Conservation (phyloP, 37 sponge, comb jelly and placozoan genomes). For the Hexactinellida sp. region DNA sequence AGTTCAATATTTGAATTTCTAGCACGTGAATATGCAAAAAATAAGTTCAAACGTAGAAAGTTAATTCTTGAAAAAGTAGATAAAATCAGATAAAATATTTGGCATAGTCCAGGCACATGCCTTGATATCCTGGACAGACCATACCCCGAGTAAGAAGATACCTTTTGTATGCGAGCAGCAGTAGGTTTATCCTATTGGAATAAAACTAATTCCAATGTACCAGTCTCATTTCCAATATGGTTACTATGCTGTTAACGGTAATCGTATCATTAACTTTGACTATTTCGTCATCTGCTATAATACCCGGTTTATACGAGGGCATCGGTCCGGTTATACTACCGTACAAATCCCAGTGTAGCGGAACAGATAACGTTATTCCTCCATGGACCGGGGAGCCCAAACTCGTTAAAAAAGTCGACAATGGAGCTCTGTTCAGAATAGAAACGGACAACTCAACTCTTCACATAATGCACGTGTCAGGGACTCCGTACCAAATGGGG, state of each 20-base stretch:
- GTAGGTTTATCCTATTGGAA: neutral
- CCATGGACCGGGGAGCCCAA: slow-evolving; percentile 35
- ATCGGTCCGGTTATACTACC: neutral
- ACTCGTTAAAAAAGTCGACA: slow-evolving; percentile 21
- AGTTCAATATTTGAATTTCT: no score
- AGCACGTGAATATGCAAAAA: no score
- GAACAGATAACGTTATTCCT: slow-evolving; percentile 23
- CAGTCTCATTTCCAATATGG: neutral
- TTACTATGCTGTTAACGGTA: neutral
- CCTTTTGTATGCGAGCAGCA: neutral
- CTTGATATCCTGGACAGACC: neutral
- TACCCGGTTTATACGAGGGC: neutral
- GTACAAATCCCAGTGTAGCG: slow-evolving; percentile 18
- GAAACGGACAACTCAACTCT: neutral
- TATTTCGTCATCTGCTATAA: neutral
- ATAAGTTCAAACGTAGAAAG: no score
- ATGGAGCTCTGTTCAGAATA: slow-evolving; percentile 32
- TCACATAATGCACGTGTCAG: slow-evolving; percentile 36
- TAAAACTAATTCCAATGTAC: neutral
- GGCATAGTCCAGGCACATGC: neutral
- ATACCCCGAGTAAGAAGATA: neutral
- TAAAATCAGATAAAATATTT: no score
- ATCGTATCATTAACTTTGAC: neutral
- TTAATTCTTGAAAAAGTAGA: no score
- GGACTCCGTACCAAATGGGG: slow-evolving; percentile 41